phyloP scores from a whole-genome alignment of 2,113 vertebrate genomes.

The Rhea americana region DNA sequence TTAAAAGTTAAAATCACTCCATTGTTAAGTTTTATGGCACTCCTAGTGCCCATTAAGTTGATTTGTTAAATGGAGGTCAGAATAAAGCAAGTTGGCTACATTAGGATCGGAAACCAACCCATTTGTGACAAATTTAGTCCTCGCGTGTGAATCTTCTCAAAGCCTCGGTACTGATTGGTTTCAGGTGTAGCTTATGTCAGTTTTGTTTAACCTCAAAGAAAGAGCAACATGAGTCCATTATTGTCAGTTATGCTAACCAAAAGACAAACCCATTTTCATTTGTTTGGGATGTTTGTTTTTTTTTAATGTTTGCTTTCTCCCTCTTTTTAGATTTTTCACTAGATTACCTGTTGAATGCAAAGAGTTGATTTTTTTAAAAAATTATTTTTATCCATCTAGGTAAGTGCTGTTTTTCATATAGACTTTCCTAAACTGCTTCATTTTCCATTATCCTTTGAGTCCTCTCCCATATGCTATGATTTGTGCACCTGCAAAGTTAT shows the following conservation, averaged over 20 bases:
- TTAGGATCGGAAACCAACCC: conserved; percentile 83
- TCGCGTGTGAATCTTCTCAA: conserved; percentile 78
- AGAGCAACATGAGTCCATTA: conserved; percentile 55
- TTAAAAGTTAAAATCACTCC: conserved; percentile 83
- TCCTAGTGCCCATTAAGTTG: conserved; percentile 83
- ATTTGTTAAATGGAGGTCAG: conserved; percentile 84
- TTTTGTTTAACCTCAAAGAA: conserved; percentile 77
- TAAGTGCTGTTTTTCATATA: conserved; percentile 52
- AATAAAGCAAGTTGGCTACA: conserved; percentile 74
- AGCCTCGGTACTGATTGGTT: conserved; percentile 79
- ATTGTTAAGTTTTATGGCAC: conserved; percentile 85
- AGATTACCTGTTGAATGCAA: conserved; percentile 4
- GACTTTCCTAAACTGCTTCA: conserved; percentile 48
- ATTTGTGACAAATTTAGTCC: conserved; percentile 82
- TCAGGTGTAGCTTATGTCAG: conserved; percentile 80
- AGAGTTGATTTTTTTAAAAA: neutral
- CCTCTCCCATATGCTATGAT: conserved; percentile 71
- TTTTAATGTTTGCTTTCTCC: conserved; percentile 19
- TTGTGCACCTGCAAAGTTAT: conserved; percentile 78
- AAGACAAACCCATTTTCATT: conserved; percentile 34
- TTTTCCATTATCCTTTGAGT: conserved; percentile 73
- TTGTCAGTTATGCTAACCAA: conserved; percentile 54
- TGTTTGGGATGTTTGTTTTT: neutral
- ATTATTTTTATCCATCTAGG: conserved; percentile 22
- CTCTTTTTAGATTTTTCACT: neutral